Evolutionary conservation across 2,113 vertebrate genomes (phyloP).

Genomic region (Oreocharis arfaki): DNA sequence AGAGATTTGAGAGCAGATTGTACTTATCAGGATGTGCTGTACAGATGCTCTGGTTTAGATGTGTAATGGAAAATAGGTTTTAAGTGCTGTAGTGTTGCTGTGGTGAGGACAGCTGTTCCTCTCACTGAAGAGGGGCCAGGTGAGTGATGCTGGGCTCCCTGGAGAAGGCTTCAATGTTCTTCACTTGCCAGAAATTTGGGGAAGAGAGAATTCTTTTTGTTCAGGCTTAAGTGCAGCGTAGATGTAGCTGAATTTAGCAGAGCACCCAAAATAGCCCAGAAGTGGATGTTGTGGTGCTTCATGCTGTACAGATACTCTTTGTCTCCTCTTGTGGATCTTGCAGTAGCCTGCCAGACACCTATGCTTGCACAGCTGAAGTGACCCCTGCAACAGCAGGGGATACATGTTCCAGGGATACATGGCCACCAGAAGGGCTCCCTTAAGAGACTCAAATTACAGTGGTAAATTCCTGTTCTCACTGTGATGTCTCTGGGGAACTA

Average conservation of each 20-base stretch:
- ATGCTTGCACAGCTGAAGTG: neutral
- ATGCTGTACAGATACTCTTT: neutral
- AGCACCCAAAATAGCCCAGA: neutral
- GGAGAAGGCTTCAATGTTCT: neutral
- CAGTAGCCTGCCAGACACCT: neutral
- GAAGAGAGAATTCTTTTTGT: neutral
- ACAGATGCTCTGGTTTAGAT: neutral
- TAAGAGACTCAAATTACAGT: rapidly evolving
- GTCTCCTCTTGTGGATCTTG: neutral
- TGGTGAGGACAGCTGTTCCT: neutral
- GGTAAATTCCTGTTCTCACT: neutral
- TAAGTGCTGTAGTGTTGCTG: neutral
- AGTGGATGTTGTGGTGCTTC: neutral
- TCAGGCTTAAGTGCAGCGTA: neutral
- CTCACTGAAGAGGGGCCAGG: neutral
- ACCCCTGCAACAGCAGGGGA: rapidly evolving
- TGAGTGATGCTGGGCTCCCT: neutral
- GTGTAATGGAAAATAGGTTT: neutral
- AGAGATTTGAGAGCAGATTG: neutral
- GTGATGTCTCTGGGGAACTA: neutral
- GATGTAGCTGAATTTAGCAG: neutral
- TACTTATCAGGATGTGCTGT: neutral
- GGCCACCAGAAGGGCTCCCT: neutral
- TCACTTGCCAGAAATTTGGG: neutral
- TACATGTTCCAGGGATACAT: rapidly evolving